Percentiles rank a stretch among this genome's conserved stretches.
These are phyloP conservation scores for Galemys pyrenaicus DNA, from an alignment of 2,113 vertebrate genomes.

Conservation along the genomic window DNA sequence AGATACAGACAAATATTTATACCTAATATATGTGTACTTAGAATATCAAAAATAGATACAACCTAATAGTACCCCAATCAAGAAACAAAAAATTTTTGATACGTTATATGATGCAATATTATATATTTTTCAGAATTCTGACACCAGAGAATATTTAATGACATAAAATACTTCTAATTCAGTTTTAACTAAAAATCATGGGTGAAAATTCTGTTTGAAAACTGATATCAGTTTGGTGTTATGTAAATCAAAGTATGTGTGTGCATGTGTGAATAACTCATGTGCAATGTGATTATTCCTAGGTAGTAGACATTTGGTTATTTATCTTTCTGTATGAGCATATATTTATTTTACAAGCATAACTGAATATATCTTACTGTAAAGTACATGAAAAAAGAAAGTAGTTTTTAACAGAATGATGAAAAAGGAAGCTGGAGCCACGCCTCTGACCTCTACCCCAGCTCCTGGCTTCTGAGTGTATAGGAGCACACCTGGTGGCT, in stretches of 20 bases:
- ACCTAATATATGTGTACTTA: not conserved
- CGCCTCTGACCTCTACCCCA: no score
- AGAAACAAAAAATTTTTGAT: not conserved
- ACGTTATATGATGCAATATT: not conserved
- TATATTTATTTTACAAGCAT: not conserved
- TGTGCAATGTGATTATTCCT: not conserved
- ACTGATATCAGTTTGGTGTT: not conserved
- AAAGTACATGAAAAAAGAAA: not conserved
- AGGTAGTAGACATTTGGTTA: not conserved
- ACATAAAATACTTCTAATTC: not conserved
- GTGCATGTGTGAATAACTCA: not conserved
- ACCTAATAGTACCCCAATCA: not conserved
- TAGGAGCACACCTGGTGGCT: not conserved
- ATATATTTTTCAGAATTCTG: not conserved
- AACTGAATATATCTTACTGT: not conserved
- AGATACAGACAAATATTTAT: not conserved
- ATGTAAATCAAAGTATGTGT: not conserved
- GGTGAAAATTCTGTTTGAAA: not conserved
- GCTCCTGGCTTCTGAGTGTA: not conserved
- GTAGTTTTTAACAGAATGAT: not conserved
- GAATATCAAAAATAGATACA: not conserved
- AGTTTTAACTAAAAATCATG: conserved; percentile 10
- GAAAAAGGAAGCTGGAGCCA: not conserved
- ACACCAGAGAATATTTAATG: not conserved
- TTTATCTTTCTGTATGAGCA: not conserved